Base-by-base conservation (phyloP, 2,888 invertebrate genomes). In the Heliconius sara region DNA sequence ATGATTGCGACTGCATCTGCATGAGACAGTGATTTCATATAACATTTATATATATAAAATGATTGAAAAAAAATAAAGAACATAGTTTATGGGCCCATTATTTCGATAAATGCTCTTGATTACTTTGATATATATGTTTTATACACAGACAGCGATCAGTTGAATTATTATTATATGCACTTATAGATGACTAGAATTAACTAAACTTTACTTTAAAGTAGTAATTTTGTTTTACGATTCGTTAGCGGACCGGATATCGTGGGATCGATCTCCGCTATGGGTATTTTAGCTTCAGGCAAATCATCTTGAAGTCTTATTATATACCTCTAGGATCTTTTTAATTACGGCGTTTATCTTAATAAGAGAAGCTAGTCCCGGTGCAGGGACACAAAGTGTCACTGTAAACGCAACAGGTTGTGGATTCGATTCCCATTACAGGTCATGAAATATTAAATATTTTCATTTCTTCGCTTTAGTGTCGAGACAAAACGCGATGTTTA, bases 231-330 rank as follows among this genome's bases (percentile, higher is more conserved):
- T 73, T 60, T 73, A 73, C 19, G 60, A 60, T 60, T 57, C n/a
- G 34, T 34, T 73, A 73, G 60, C 60, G 43, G n/a, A 39, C 52
- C 60, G 73, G 73, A 73, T 60, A 30, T 60, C 13, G 73, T 25
- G 60, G n/a, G 60, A 22, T 73, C 72, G 57, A 73, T 57, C 22
- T 12, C 22, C 43, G 30, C 19, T 72, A n/a, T 25, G 25, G 39
- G 7, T 70, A 25, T 70, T 34, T 57, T 73, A 34, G 72, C 57
- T 30, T 47, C 25, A 22, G 52, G 22, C 10, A 68, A 68, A 39
- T 68, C 12, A 2, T 68, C 22, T 39, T n/a, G 34, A n/a, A 34
- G 12, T 22, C 0, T 39, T 0, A 67, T 67, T 39, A 39, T 67
- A 34, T 67, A 19, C 52, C 22, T 52, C 52, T 52, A 12, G 22